These are phyloP conservation scores for Spinus pinus DNA, from an alignment of 2,797 vertebrate genomes.

Conservation along the genomic window DNA sequence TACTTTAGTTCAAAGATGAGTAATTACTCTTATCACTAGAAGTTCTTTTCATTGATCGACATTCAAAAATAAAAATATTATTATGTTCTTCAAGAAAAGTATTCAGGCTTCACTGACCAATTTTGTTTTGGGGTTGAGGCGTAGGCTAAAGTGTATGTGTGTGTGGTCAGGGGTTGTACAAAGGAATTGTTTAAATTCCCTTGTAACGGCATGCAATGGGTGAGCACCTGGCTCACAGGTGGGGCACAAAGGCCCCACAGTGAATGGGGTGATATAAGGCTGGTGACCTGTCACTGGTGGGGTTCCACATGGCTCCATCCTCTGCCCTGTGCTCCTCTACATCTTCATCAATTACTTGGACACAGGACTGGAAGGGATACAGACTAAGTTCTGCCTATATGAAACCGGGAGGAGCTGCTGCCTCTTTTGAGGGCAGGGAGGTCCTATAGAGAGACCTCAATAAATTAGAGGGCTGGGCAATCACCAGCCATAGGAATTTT, in stretches of 20 bases:
- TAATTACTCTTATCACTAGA: background rate
- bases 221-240: background rate
- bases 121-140: background rate
- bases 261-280: accelerated
- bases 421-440: background rate
- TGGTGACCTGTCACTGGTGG: background rate
- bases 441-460: background rate
- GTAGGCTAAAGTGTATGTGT: accelerated
- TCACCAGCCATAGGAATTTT: background rate
- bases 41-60: background rate
- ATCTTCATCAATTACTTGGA: background rate
- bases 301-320: background rate
- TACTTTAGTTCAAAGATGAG: background rate
- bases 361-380: background rate
- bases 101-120: background rate
- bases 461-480: no score
- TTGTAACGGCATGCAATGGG: background rate
- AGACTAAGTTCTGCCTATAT: accelerated
- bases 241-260: no score
- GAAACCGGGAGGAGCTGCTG: background rate
- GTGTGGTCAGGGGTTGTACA: background rate
- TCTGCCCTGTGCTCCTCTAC: background rate
- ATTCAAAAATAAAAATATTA: background rate
- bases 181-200: background rate
- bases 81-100: background rate